Evolutionary conservation across 2,797 vertebrate species (phyloP), one percentile per base, ranked within the genome.

Genomic region (Graptemys geographica): DNA sequence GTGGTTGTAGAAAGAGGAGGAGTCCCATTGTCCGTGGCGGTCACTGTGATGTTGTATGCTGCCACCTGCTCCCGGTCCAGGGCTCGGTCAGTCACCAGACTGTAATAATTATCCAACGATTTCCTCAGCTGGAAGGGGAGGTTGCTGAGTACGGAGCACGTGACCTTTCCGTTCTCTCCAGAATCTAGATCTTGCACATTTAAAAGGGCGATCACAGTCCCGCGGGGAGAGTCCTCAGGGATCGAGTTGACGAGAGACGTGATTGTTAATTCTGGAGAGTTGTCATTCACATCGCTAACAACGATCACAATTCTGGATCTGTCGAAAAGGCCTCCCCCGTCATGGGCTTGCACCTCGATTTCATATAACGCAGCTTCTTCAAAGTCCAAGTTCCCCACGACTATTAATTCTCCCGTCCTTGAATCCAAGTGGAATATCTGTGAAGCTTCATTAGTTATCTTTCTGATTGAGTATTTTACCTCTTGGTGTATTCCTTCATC

Each of bases 401-500:
- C 33, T 81, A 69, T 94, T 83, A 98, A 86, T n/a, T 97, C 95
- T 11, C 97, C 97, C 74, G 56, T 97, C 79, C 95, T 41, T 83
- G 95, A 15, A 90, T 97, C 76, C 86, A 97, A 55, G 51, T 83
- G 85, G 76, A 98, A 97, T 15, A 97, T 87, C 23, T 96, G 84
- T 5, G 81, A 86, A 89, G 92, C 95, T 94, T 97, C 97, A 62
- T 97, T 93, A 90, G 96, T 91, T 81, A 96, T 92, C 15, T 98
- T 96, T 79, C 98, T 97, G 87, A 99, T 98, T 0, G 98, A 98
- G 87, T 98, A 99, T 0, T 93, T 79, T 21, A 99, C 94, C 89
- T 99, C 96, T 55, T 97, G 89, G 72, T 99, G 98, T 79, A 96
- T 11, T 27, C 98, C 98, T 80, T 98, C 98, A 87, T 99, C 98